Base-by-base conservation (phyloP, 2,113 vertebrate species). In the Crotalus helleri region DNA sequence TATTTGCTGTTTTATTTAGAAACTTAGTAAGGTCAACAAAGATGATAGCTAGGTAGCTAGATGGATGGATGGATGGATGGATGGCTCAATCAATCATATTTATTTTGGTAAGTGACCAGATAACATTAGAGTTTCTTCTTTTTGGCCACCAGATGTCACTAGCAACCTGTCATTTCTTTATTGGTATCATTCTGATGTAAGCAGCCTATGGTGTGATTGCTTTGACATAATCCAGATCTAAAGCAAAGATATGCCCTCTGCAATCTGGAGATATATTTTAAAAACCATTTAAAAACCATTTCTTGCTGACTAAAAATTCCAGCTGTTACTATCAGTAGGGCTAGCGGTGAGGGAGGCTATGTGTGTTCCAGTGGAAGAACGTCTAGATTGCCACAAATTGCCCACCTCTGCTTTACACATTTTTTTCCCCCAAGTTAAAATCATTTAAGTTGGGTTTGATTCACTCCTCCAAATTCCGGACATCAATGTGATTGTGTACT, bases 121-220 rank as follows among this genome's bases (percentile, higher is more conserved):
- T 0, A 0, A 44, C 2, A 64, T 61, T 10, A 90, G 91, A 8
- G 39, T 9, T 15, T 53, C 4, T 96, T 69, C 57, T 29, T n/a
- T 93, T 5, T 90, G 91, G 94, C 96, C 96, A 94, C 95, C 94
- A 96, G 97, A 90, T 96, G 97, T 97, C 96, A 93, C 96, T 95
- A 96, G 89, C 91, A 95, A 61, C 90, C 95, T 19, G 8, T 85
- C 5, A 85, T 93, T 90, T 44, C 46, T 39, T 81, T 81, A 33
- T 69, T 53, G 33, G 87, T 64, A 3, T 69, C 3, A 29, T 54
- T 55, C 6, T 44, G 6, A 87, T 54, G 21, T 39, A 23, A 17
- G 4, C 46, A 55, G 51, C 7, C 49, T 15, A 24, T 29, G 15
- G 8, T 92, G 59, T 21, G 23, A 54, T 88, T 88, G 23, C 24